Evolutionary conservation across 1,140 invertebrate species (phyloP), one percentile per base, ranked within the genome.

Genomic region (Drosophila sp.): DNA sequence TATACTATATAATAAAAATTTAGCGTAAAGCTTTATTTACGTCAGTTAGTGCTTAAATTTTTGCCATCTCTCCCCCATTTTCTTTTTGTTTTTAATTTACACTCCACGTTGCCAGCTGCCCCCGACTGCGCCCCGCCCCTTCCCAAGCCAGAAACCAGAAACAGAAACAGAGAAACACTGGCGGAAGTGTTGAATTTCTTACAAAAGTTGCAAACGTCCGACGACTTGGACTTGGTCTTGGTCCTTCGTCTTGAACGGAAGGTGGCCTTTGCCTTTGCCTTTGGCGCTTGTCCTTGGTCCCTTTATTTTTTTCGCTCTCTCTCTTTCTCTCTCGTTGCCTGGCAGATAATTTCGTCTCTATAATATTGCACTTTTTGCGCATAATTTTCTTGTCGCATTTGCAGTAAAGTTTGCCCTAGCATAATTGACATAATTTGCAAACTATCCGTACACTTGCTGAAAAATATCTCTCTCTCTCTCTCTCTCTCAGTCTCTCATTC

Each of bases 11-110:
- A 76, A 79, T 76, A 76, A 72, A 79, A 76, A 81, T 82, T 82
- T 79, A 86, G 68, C 70, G 71, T 72, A 76, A 79, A 87, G 82
- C 72, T 68, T 79, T 81, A 87, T 79, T 87, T 89, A 87, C 47
- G 66, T 29, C 61, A 60, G 47, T 32, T 64, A 50, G 63, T 60
- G 62, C 33, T 25, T 58, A 23, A 17, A 23, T 29, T 30, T 23
- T 63, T 17, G 17, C 29, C 4, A 30, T 40, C 30, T 35, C 8
- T 8, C 33, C 6, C 33, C 0, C 10, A 17, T 27, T 33, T 44
- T 50, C 44, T 50, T 64, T 32, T 55, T 67, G 25, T 32, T 54
- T 79, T 68, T 76, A 79, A 82, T 79, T 79, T 79, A 47, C 72
- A 57, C 56, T 25, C 6, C 1, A 25, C 55, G 56, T 40, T 40